Evolutionary conservation across 2,888 invertebrate genomes (phyloP), one percentile per base, ranked within the genome.

Genomic region (Lasius fuliginosus): DNA sequence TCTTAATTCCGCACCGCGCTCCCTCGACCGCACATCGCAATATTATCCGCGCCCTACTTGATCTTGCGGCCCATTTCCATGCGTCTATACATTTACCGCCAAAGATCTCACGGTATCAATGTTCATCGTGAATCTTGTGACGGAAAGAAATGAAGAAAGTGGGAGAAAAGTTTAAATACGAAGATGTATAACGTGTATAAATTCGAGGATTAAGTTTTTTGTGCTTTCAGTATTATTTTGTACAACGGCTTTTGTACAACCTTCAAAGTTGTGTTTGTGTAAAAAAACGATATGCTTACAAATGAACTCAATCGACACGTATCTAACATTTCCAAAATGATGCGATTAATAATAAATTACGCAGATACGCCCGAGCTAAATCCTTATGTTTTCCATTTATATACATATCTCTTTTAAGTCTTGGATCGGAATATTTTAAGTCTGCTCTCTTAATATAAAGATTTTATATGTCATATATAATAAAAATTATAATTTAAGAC

Each of bases 1-100:
- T 93, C 92, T 92, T 93, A 92, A 93, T 92, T 92, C 88, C 87
- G 77, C 75, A 83, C 36, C 65, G 81, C 81, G 84, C 74, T 82
- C 62, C 69, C 73, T 79, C 75, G 85, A 77, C 73, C 85, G 85
- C 84, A 58, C 77, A 79, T 82, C 75, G 83, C 83, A 68, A 82
- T 71, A 83, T 87, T 82, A 83, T 86, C 53, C 73, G 76, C 64
- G 67, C 23, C 65, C 27, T 33, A 65, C 68, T 74, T 36, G 73
- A 62, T 64, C 64, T 79, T 65, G 30, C 67, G 82, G 42, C 40
- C 42, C 42, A 67, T 62, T 83, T 67, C 60, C 49, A 15, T 68
- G 60, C 56, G 11, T 42, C 73, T 65, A 23, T 12, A 49, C 73
- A 33, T 23, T 67, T 53, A 36, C 36, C 42, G 15, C 23, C 56